Evolutionary conservation across 53 echinoderm and acorn worm species (phyloP), one percentile per base, ranked within the genome.

Genomic region (Astropecten irregularis): DNA sequence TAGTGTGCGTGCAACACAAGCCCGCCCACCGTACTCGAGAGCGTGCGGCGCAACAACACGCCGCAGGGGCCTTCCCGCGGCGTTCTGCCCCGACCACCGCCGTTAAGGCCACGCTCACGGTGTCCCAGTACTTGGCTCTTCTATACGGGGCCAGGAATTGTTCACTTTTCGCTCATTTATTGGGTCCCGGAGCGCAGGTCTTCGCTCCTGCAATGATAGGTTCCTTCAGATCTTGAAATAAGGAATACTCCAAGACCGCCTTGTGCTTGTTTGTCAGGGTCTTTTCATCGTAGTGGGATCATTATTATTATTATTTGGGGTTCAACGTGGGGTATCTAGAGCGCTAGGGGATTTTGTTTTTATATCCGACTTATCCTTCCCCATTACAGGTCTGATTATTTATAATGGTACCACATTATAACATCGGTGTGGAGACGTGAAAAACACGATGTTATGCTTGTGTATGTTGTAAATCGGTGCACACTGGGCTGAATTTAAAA

Each of bases 101-200:
- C 62, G 79, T 62, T 79, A 79, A 79, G 79, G 79, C 79, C 79
- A 79, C 28, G 61, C 79, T 79, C 62, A 47, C 79, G 61, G 79
- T 35, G 62, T 30, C 76, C 34, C 35, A 58, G n/a, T 3, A 11
- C 42, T 11, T 42, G 11, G 11, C 42, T 42, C 42, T 6, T 11
- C 19, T 56, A 9, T 34, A 11, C 0, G 18, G 21, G 47, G 19
- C 60, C 60, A 61, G 79, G 61, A 79, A 46, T 61, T 62, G 25
- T 79, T 61, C 60, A 60, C 46, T 79, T 61, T 62, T 27, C 48
- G 15, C 79, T 48, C 49, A 47, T 79, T 79, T 60, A 79, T 59
- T 79, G 79, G 62, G 46, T 79, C 79, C 44, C 62, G 21, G 60
- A n/a, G n/a, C 9, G 47, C 37, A 42, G 35, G 60, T 61, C 61